A percentile compares a stretch with the other conserved stretches of the same genome.
Conservation (phyloP, 1,140 invertebrate genomes). For the silkworm (Bombyx mori) region DNA sequence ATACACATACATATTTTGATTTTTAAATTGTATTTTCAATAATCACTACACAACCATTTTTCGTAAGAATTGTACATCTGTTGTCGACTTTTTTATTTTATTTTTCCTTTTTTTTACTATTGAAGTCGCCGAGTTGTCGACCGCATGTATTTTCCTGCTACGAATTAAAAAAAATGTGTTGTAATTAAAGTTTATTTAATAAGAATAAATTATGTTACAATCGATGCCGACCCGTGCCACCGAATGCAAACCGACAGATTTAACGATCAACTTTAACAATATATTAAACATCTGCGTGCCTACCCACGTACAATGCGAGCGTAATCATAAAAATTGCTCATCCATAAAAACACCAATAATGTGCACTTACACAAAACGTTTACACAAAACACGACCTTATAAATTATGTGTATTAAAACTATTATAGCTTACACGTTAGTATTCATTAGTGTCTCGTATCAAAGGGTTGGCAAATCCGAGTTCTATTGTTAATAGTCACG, state of each 20-base stretch:
- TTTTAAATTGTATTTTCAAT: no score
- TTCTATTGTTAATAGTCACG: conserved; percentile 67
- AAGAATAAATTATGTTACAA: neutral
- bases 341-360: conserved; percentile 60
- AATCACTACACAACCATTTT: no score
- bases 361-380: conserved; percentile 30
- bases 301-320: conserved; percentile 30
- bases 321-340: conserved; percentile 66
- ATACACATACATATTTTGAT: no score
- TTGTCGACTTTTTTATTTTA: no score
- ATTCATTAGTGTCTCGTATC: conserved; percentile 62
- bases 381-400: conserved; percentile 23
- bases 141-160: no score
- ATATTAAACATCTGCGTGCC: conserved; percentile 41
- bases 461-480: conserved; percentile 69
- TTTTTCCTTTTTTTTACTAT: no score
- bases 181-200: no score
- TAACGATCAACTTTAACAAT: conserved; percentile 44
- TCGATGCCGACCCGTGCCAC: conserved; percentile 17
- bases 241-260: conserved; percentile 38
- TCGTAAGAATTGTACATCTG: no score
- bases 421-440: conserved; percentile 12
- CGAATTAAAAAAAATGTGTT: no score
- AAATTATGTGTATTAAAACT: conserved; percentile 18
- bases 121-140: no score